A percentile compares a stretch with the other conserved stretches of the same genome.
These are phyloP conservation scores for Drosophila miranda DNA, from an alignment of 1,140 invertebrate genomes.

Conservation along the genomic window DNA sequence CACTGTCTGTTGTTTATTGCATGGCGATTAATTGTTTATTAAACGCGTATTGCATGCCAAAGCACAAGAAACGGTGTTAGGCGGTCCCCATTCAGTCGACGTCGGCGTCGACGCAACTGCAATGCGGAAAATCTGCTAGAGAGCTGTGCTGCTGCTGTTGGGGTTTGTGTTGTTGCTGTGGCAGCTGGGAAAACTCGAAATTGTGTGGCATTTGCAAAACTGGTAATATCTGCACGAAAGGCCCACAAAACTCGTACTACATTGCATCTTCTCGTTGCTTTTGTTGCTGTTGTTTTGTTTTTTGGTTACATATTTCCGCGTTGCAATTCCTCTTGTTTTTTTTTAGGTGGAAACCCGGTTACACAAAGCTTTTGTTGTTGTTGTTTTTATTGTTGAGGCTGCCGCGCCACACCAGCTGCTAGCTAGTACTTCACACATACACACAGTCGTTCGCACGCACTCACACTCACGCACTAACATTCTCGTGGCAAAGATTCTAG, in stretches of 20 bases:
- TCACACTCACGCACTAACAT: constrained; percentile 47
- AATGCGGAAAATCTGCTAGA: constrained; percentile 73
- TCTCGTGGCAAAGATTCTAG: constrained; percentile 65
- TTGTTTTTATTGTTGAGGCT: constrained; percentile 26
- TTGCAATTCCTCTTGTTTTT: constrained; percentile 36
- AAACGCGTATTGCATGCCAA: constrained; percentile 63
- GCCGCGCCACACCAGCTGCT: constrained; percentile 48
- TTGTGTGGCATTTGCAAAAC: constrained; percentile 70
- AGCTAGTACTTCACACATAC: constrained; percentile 24
- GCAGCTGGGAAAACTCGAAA: constrained; percentile 70
- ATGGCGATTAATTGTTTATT: constrained; percentile 74
- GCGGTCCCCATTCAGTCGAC: constrained; percentile 27
- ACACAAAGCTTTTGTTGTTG: constrained; percentile 31
- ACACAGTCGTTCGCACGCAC: constrained; percentile 23
- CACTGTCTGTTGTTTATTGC: constrained; percentile 56
- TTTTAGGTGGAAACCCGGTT: constrained; percentile 33
- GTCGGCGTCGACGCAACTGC: constrained; percentile 45
- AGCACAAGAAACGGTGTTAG: constrained; percentile 64
- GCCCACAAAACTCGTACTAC: constrained; percentile 53
- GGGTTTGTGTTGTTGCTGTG: constrained; percentile 18
- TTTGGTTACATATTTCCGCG: constrained; percentile 61
- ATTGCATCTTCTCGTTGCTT: constrained; percentile 22
- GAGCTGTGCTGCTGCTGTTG: constrained; percentile 22
- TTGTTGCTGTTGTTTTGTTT: constrained; percentile 14
- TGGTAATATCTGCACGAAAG: constrained; percentile 64